Conservation (phyloP, 2,113 vertebrate genomes). For the Pelmatolapia mariae region DNA sequence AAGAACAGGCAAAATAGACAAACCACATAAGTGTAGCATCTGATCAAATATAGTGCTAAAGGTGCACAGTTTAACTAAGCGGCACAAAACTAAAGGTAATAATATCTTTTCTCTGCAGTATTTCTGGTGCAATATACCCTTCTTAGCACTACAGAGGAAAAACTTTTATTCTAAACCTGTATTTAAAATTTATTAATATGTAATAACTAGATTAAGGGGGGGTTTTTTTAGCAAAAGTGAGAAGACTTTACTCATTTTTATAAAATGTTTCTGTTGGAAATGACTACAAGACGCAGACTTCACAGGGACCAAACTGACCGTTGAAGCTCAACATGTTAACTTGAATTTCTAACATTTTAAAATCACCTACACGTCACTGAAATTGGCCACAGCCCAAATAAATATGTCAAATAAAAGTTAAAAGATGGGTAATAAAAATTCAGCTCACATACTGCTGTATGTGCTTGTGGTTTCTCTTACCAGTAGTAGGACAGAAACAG, state of each 20-base stretch:
- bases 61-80: not conserved
- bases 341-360: not conserved
- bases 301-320: too few relatives aligned
- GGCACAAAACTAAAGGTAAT: not conserved
- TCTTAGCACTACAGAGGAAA: not conserved
- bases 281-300: not conserved
- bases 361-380: not conserved
- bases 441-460: not conserved
- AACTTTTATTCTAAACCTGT: not conserved
- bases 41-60: not conserved
- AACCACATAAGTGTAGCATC: not conserved
- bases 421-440: not conserved
- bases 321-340: too few relatives aligned
- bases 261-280: not conserved
- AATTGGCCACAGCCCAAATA: not conserved
- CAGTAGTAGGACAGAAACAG: conserved; percentile 91
- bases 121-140: not conserved
- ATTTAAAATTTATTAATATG: not conserved
- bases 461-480: conserved; percentile 62
- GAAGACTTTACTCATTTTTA: not conserved
- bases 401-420: not conserved
- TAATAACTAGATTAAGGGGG: not conserved
- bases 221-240: not conserved
- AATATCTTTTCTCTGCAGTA: not conserved
- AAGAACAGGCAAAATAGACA: not conserved